phyloP scores from a whole-genome alignment of 2,888 invertebrate genomes.

The Drosophila kambysellisi region DNA sequence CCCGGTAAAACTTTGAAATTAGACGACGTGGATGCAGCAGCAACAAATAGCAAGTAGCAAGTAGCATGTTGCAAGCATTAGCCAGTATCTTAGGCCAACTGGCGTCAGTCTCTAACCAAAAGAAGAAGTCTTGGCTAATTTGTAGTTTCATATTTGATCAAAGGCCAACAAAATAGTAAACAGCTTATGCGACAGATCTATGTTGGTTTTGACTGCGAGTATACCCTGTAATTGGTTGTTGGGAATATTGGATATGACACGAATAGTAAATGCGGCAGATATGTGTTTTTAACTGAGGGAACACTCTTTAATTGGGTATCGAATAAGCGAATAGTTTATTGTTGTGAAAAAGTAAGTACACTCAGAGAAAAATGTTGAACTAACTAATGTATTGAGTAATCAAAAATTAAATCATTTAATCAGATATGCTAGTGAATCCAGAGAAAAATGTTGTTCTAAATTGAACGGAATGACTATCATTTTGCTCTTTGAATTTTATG shows the following conservation, averaged over 20 bases:
- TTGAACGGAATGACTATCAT: too few species aligned
- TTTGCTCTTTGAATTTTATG: too few species aligned
- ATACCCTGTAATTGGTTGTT: slow-evolving; percentile 1
- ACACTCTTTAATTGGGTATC: background rate
- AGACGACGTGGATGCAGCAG: slow-evolving; percentile 49
- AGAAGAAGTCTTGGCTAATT: slow-evolving; percentile 66
- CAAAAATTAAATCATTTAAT: background rate
- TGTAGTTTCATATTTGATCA: slow-evolving; percentile 79
- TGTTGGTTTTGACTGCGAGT: rapidly evolving
- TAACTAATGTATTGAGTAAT: background rate
- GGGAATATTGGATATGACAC: background rate
- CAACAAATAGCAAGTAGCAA: background rate
- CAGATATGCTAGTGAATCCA: too few species aligned
- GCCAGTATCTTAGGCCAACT: slow-evolving; percentile 35
- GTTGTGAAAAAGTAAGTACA: background rate
- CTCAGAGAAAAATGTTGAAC: background rate
- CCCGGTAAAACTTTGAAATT: slow-evolving; percentile 75
- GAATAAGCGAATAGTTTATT: background rate
- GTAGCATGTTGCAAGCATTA: background rate
- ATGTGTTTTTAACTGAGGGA: too few species aligned
- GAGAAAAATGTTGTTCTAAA: too few species aligned
- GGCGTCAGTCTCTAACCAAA: slow-evolving; percentile 54
- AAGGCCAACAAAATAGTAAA: slow-evolving; percentile 68
- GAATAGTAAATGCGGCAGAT: too few species aligned
- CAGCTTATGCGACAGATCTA: background rate